Evolutionary conservation across 2,797 vertebrate species (phyloP), one percentile per base, ranked within the genome.

Genomic region (Manis pentadactyla): DNA sequence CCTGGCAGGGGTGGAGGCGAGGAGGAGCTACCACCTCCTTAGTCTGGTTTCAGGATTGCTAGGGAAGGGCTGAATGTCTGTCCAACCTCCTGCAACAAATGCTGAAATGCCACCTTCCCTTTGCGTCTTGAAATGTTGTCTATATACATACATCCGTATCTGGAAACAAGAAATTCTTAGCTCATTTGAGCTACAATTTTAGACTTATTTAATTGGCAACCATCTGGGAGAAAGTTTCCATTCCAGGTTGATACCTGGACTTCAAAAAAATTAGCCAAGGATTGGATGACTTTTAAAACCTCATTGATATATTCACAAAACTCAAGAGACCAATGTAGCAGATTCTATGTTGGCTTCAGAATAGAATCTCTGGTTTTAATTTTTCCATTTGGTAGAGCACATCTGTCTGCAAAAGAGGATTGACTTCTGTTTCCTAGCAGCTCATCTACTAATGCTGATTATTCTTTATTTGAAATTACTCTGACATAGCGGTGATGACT

Each of bases 1-100:
- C 29, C n/a, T n/a, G 42, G 42, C 8, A n/a, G 19, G n/a, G 13
- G 12, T 0, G 3, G 13, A 0, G 4, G 7, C 0, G 1, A 10
- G 9, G 0, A 21, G 4, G 7, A 37, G 13, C 5, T 81, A 13
- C 5, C 11, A 7, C 25, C 31, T 31, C 8, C 63, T 29, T 15
- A 18, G 27, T 11, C 66, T 49, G 51, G 42, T 14, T 37, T 92
- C 53, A 51, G 21, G 21, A 9, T 21, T 19, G 7, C 25, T 0
- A 2, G 39, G 10, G 7, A 90, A 69, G 61, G 7, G 17, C 17
- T 7, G 11, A 21, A 2, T 4, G 12, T 37, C 55, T 37, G 14
- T 19, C 18, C 46, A 14, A 2, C 12, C 31, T 39, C 49, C 53
- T 57, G 34, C 23, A 12, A 21, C 27, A 42, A 61, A 34, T 25